phyloP scores from a whole-genome alignment of 2,888 invertebrate genomes.

The Coelinius sp. region DNA sequence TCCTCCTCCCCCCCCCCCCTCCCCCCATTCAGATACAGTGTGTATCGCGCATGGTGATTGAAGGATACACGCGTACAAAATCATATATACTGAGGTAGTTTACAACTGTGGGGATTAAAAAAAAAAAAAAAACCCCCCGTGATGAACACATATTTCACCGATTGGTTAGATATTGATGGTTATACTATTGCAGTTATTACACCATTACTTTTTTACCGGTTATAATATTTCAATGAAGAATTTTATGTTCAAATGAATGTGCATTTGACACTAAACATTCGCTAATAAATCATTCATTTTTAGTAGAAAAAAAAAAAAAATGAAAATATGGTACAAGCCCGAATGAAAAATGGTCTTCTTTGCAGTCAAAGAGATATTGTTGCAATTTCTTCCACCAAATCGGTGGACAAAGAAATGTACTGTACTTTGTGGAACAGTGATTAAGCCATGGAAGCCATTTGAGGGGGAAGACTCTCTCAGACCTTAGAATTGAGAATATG shows the following conservation, averaged over 20 bases:
- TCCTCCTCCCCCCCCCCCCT: constrained; percentile 32
- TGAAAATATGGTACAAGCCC: not conserved
- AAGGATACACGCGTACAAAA: constrained; percentile 1
- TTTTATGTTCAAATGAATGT: not conserved
- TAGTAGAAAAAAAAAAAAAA: too few species aligned
- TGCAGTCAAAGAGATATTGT: constrained; percentile 20
- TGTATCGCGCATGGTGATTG: constrained; percentile 12
- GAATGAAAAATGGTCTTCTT: not conserved
- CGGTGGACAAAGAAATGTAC: constrained; percentile 62
- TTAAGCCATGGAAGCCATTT: constrained; percentile 53
- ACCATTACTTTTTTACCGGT: not conserved
- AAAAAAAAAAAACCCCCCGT: constrained; percentile 14
- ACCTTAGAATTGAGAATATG: constrained; percentile 36
- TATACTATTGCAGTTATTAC: not conserved
- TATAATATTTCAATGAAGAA: not conserved
- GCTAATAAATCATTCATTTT: not conserved
- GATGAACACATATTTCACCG: constrained; percentile 19
- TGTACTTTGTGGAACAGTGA: constrained; percentile 64
- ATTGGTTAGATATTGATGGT: constrained; percentile 11
- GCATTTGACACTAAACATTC: not conserved
- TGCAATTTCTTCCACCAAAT: constrained; percentile 58
- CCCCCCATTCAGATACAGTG: constrained; percentile 19
- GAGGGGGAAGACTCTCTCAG: constrained; percentile 29
- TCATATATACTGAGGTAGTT: constrained; percentile 13
- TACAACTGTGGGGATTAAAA: not conserved